phyloP scores from a whole-genome alignment of 2,797 vertebrate species.

The Xyrichtys novacula region DNA sequence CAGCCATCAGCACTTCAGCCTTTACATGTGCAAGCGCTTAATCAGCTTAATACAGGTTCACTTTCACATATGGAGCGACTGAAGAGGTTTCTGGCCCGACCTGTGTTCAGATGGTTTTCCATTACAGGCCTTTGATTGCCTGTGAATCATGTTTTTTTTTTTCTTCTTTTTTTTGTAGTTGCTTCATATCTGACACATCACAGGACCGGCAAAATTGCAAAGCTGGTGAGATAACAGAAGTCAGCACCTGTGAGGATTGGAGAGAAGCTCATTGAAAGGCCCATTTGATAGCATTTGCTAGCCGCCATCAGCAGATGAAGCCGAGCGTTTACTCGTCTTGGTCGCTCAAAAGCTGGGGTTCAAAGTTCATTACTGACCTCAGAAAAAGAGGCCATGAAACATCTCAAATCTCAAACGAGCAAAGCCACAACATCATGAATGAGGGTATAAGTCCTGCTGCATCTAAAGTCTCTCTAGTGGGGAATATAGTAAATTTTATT shows the following conservation, averaged over 20 bases:
- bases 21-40: slow-evolving; percentile 77
- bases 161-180: not conserved
- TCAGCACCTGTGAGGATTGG: not conserved
- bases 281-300: not conserved
- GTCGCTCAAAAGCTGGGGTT: not conserved
- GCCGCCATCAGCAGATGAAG: not conserved
- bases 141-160: slow-evolving; percentile 10
- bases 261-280: not conserved
- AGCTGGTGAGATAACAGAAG: not conserved
- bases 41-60: slow-evolving; percentile 86
- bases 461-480: no score
- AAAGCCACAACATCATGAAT: not conserved
- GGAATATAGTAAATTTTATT: no score
- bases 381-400: not conserved
- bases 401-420: not conserved
- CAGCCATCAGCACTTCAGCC: slow-evolving; percentile 81
- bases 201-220: not conserved
- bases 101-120: slow-evolving; percentile 73
- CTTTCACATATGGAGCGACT: slow-evolving; percentile 82
- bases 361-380: not conserved
- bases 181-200: not conserved
- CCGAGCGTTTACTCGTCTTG: not conserved
- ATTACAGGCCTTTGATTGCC: slow-evolving; percentile 14
- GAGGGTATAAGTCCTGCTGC: not conserved
- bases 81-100: slow-evolving; percentile 84